These are phyloP conservation scores for Lanius collurio DNA, from an alignment of 2,113 vertebrate species.

Conservation along the genomic window DNA sequence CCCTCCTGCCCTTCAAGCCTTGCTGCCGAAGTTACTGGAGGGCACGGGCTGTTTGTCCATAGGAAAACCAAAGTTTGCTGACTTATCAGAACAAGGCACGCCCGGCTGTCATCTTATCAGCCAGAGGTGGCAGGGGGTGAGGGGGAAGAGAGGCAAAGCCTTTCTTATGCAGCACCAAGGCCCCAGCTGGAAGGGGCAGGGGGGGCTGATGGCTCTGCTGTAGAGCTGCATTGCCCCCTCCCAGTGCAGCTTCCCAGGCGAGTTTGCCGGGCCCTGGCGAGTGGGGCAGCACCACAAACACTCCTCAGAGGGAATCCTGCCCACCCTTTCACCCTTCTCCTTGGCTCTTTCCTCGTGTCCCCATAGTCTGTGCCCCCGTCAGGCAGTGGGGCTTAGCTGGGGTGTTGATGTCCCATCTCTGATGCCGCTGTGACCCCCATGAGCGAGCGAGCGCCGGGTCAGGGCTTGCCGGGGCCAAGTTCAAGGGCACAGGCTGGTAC, in stretches of 20 bases:
- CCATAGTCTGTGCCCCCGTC: conserved; percentile 47
- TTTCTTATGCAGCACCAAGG: background rate
- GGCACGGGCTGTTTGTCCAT: background rate
- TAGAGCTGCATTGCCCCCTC: background rate
- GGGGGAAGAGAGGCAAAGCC: background rate
- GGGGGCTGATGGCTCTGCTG: background rate
- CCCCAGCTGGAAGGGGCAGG: background rate
- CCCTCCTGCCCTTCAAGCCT: background rate
- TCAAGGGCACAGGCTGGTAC: conserved; percentile 81
- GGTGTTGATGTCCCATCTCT: conserved; percentile 72
- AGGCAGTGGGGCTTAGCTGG: conserved; percentile 53
- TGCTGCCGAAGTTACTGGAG: background rate
- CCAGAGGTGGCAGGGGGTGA: background rate
- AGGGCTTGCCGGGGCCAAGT: conserved; percentile 71
- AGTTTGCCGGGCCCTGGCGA: background rate
- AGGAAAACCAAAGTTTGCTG: background rate
- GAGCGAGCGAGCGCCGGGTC: conserved; percentile 56
- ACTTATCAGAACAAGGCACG: background rate
- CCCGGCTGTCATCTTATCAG: conserved; percentile 7
- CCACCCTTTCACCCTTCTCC: background rate
- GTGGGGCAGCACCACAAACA: background rate
- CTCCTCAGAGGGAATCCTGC: conserved; percentile 20
- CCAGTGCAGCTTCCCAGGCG: background rate
- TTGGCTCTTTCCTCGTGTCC: background rate
- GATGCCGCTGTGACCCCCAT: conserved; percentile 54